Evolutionary conservation across 2,888 invertebrate species (phyloP), one percentile per base, ranked within the genome.

Genomic region (Sarcophaga rosellei): DNA sequence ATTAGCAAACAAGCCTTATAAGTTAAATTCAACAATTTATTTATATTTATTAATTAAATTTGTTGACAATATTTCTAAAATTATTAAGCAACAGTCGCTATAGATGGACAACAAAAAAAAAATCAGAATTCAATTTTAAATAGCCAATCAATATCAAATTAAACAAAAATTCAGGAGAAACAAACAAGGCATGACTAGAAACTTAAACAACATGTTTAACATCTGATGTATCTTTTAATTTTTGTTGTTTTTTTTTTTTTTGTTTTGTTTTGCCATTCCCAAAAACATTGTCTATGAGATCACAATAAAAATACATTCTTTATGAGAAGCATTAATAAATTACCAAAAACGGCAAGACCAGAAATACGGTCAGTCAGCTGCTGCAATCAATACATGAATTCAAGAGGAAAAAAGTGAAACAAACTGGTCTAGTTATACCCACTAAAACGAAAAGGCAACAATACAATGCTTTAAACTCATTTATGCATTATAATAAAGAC

Each of bases 301-400:
- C 69, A 47, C 47, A 61, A 47, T 10, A 65, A 17, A 81, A 5
- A 47, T 59, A 44, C 66, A 81, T 81, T 81, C 72, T 75, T 75
- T 59, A 8, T 44, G 4, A 63, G 53, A 66, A 44, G 62, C 65
- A 75, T 70, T 59, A 70, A 79, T 76, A 84, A 79, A 75, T 72
- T 75, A 66, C 84, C 79, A 72, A 81, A 85, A 74, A 74, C 59
- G 78, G 73, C 59, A 74, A 81, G 1, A 85, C 68, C 57, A 23
- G 20, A 76, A 45, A 62, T 35, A 35, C 35, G 35, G 35, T 35
- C 35, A 35, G 35, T 35, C 35, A 35, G 35, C 35, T 35, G 35
- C 35, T 35, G 35, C 2, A 35, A 35, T 35, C 35, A 35, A 53
- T 53, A 5, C 47, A 47, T 47, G 15, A 15, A 47, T 47, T 15